A percentile compares a stretch with the other conserved stretches of the same genome.
These are phyloP conservation scores for Enteromius paludinosus DNA, from an alignment of 2,797 vertebrate species.

Conservation along the genomic window DNA sequence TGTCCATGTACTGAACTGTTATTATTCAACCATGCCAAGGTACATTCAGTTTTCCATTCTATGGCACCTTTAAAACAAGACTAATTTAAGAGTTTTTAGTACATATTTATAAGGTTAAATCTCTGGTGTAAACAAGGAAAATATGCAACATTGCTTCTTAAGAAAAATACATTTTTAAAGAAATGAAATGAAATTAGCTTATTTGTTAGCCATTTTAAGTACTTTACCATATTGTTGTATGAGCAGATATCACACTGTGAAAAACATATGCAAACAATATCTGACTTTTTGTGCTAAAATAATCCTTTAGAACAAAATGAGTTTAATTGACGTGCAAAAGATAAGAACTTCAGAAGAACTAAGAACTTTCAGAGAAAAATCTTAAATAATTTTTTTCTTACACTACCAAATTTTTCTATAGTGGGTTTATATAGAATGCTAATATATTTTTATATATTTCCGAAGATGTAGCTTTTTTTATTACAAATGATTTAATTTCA, in stretches of 20 bases:
- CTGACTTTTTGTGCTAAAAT: neutral
- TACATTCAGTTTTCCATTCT: too few relatives aligned
- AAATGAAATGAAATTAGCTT: neutral
- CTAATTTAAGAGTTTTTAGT: neutral
- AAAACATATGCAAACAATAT: neutral
- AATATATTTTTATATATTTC: neutral
- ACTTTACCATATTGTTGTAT: constrained; percentile 63
- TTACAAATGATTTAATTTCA: neutral
- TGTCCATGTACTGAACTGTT: too few relatives aligned
- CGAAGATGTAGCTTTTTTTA: neutral
- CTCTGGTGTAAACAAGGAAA: neutral
- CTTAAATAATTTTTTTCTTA: too few relatives aligned
- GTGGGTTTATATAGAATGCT: neutral
- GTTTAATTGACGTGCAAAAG: neutral
- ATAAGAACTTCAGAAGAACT: too few relatives aligned
- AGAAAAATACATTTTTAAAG: neutral
- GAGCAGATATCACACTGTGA: neutral
- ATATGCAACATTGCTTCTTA: neutral
- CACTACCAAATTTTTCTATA: neutral
- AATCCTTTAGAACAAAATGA: neutral
- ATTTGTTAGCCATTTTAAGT: constrained; percentile 76
- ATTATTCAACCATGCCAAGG: too few relatives aligned
- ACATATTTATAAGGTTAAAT: neutral
- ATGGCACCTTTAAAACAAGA: too few relatives aligned
- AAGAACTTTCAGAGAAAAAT: too few relatives aligned